A percentile compares a stretch with the other conserved stretches of the same genome.
Conservation (phyloP, 2,888 invertebrate species). For the Troides aeacus region DNA sequence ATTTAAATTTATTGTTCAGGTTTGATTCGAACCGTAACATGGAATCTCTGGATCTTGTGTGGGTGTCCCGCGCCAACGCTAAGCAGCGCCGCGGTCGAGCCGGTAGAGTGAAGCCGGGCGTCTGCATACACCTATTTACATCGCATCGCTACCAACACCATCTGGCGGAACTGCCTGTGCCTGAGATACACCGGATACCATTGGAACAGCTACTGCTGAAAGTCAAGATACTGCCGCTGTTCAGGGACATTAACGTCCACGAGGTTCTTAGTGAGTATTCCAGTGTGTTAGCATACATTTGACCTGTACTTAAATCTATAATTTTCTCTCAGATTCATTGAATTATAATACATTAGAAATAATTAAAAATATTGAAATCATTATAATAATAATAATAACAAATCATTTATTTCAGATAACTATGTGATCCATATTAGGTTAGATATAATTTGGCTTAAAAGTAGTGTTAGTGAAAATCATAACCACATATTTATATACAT, state of each 20-base stretch:
- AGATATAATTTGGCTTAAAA: too few relatives aligned
- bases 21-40: conserved; percentile 91
- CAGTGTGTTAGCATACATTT: not conserved
- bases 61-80: conserved; percentile 95
- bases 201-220: conserved; percentile 89
- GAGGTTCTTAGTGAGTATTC: conserved; percentile 72
- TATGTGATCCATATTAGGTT: too few relatives aligned
- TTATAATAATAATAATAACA: too few relatives aligned
- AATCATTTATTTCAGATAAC: too few relatives aligned
- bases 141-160: conserved; percentile 84
- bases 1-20: conserved; percentile 52
- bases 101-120: conserved; percentile 93
- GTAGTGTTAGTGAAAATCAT: too few relatives aligned
- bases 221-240: conserved; percentile 84
- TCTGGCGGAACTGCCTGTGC: conserved; percentile 87
- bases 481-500: too few relatives aligned
- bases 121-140: conserved; percentile 93
- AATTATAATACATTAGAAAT: too few relatives aligned
- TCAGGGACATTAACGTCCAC: conserved; percentile 70
- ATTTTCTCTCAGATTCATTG: too few relatives aligned
- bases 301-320: too few relatives aligned
- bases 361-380: too few relatives aligned
- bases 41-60: conserved; percentile 91
- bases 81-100: conserved; percentile 94
- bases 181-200: conserved; percentile 94